These are phyloP conservation scores for Echinops telfairi DNA, from an alignment of 2,113 vertebrate genomes.

Conservation along the genomic window DNA sequence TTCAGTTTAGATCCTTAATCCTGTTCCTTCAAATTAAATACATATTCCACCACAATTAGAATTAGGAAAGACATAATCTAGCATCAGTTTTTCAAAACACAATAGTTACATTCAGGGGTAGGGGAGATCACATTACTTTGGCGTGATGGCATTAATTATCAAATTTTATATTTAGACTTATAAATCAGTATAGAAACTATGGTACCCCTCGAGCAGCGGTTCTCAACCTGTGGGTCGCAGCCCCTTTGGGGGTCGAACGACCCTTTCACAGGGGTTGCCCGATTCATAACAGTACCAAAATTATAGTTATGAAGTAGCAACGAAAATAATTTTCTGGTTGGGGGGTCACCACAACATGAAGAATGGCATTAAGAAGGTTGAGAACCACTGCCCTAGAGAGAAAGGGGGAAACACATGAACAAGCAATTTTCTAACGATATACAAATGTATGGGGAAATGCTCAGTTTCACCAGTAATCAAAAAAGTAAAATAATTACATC, in stretches of 20 bases:
- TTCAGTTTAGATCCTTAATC: neutral
- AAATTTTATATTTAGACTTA: conserved; percentile 5
- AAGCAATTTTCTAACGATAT: conserved; percentile 32
- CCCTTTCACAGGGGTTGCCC: no score
- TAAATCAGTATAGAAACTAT: conserved; percentile 19
- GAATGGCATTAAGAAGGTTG: no score
- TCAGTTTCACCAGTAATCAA: neutral
- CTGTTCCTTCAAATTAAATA: conserved; percentile 18
- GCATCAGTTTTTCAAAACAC: conserved; percentile 23
- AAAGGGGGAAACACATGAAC: neutral
- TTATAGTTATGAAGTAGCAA: no score
- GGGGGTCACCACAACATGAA: no score
- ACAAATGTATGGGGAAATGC: conserved; percentile 16
- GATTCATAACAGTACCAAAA: no score
- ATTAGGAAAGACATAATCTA: conserved; percentile 25
- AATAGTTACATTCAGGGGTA: neutral
- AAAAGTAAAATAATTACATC: conserved; percentile 44
- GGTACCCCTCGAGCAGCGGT: neutral
- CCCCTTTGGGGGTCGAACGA: no score
- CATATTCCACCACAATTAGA: neutral
- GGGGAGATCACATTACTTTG: neutral
- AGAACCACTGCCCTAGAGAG: no score
- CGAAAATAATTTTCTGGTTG: no score
- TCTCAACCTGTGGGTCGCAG: no score
- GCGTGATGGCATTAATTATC: neutral